phyloP scores from a whole-genome alignment of 30 jellyfish, hydroid and myxozoan species.

The Hydra vulgaris region DNA sequence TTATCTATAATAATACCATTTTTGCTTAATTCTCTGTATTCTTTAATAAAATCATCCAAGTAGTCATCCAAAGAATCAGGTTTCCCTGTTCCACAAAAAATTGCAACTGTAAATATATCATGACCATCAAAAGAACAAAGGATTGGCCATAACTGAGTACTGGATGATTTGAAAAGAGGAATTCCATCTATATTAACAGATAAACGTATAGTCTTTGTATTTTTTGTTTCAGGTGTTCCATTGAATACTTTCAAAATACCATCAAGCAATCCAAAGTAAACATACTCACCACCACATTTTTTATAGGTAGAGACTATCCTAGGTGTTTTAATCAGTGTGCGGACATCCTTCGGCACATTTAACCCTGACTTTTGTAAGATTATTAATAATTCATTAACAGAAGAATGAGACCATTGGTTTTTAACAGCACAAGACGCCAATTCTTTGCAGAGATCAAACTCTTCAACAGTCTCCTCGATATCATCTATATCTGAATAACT shows the following conservation, averaged over 20 bases:
- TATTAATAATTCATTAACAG: slow-evolving; percentile 8
- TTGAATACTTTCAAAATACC: not conserved
- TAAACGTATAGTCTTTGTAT: not conserved
- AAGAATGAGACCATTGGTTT: not conserved
- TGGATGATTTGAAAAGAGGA: slow-evolving; percentile 22
- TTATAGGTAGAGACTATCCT: not conserved
- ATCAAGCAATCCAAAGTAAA: slow-evolving; percentile 17
- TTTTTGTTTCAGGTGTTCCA: not conserved
- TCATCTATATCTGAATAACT: not conserved
- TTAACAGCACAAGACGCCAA: not conserved
- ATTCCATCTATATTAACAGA: slow-evolving; percentile 20
- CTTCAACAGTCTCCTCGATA: not conserved
- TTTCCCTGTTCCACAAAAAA: not conserved
- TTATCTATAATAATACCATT: not conserved
- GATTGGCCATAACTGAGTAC: slow-evolving; percentile 33
- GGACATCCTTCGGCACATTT: slow-evolving; percentile 25
- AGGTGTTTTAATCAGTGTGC: slow-evolving; percentile 22
- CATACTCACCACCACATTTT: slow-evolving; percentile 40
- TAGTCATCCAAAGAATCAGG: not conserved
- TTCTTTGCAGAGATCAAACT: not conserved
- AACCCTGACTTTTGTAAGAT: slow-evolving; percentile 22
- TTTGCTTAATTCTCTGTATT: not conserved
- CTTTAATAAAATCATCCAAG: not conserved
- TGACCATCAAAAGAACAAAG: not conserved
- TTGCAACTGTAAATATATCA: not conserved